phyloP scores from a whole-genome alignment of 2,888 invertebrate species.

The Diachrysia chrysitis region DNA sequence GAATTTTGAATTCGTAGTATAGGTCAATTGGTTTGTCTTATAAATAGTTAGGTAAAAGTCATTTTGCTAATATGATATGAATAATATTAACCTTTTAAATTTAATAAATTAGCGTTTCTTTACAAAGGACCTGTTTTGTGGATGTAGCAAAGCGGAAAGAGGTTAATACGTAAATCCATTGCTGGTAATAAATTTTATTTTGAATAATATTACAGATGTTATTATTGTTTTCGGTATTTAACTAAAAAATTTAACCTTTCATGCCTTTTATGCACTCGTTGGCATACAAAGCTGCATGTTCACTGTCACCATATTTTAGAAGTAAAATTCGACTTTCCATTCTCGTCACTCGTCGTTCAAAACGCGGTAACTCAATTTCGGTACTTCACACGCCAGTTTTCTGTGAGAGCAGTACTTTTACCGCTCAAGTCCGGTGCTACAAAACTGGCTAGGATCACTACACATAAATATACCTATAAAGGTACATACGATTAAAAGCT shows the following conservation, averaged over 20 bases:
- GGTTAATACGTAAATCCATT: too few species aligned
- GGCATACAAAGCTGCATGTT: neutral
- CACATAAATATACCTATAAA: too few species aligned
- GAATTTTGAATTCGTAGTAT: neutral
- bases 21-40: neutral
- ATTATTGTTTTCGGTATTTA: too few species aligned
- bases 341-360: conserved; percentile 5
- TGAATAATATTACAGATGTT: too few species aligned
- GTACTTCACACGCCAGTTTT: neutral
- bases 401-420: conserved; percentile 1
- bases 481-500: too few species aligned
- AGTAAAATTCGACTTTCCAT: conserved; percentile 5
- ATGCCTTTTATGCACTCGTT: neutral
- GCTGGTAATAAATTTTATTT: too few species aligned
- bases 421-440: neutral
- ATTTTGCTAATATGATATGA: too few species aligned
- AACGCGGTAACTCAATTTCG: conserved; percentile 5
- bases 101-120: too few species aligned
- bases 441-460: neutral
- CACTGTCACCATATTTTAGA: neutral
- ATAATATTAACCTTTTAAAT: too few species aligned
- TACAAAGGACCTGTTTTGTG: too few species aligned
- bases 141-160: too few species aligned
- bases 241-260: too few species aligned
- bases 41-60: neutral